Base-by-base conservation (phyloP, 2,797 vertebrate species). In the Eurystomus glaucurus region DNA sequence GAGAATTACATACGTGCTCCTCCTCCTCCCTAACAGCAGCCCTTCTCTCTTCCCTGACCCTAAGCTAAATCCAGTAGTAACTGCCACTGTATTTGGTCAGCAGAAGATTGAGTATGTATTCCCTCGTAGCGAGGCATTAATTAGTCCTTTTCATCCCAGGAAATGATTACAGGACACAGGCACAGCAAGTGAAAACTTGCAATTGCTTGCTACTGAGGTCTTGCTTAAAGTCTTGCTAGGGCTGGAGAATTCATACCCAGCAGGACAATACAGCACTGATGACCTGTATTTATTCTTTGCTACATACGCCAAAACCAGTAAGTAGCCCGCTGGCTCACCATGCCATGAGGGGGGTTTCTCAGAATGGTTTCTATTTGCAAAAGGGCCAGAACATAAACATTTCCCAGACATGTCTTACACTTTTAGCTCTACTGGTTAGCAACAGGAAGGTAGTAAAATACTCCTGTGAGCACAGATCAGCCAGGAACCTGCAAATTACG, bases 391-490 rank as follows among this genome's bases (percentile, higher is more conserved):
- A 88, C 22, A 65, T 62, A 95, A 95, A 95, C 57, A 81, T 93
- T 96, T 90, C 61, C 82, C 79, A 96, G 90, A 88, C 69, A 54
- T 3, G 61, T 68, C 69, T 82, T 65, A 96, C 72, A 50, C 76
- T 92, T 96, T 93, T 92, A 90, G 94, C 85, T 91, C 92, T 69
- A 41, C 78, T 80, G 52, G 83, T 83, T 76, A 80, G 69, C 62
- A 62, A 68, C 52, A 57, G 57, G 45, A 81, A 96, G 69, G 90
- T 35, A 88, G 69, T 65, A 96, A 95, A 92, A 90, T 45, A 90
- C 16, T 46, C 52, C 64, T n/a, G 22, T 54, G 51, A 79, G 78
- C 26, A 62, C 25, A 76, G 54, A 21, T 35, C 54, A 82, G 54
- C 1, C 35, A 93, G 85, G 93, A 96, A 93, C 65, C 50, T 84